Evolutionary conservation across 1,140 invertebrate genomes (phyloP), one percentile per base, ranked within the genome.

Genomic region (Hestina assimilis): DNA sequence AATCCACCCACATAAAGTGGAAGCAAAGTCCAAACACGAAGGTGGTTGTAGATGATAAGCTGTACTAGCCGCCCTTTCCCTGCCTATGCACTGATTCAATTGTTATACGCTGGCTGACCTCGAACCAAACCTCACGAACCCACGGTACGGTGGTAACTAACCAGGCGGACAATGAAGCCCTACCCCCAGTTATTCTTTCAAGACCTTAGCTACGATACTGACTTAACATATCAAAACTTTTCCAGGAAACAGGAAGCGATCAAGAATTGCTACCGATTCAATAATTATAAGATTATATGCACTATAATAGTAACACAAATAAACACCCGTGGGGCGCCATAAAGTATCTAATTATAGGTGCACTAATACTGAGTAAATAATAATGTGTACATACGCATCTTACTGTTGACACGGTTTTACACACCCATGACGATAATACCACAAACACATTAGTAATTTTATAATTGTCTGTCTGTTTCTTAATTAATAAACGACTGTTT

Each of bases 351-450:
- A 9, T 38, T 38, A 12, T 26, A 45, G 42, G 8, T 9, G 15
- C n/a, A 9, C 2, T 9, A 17, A 38, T 15, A 17, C 33, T 38
- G 33, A 8, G 19, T 28, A 52, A 52, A 52, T 41, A 52, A 41
- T 20, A 15, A 21, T 9, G 14, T 8, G n/a, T 21, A 29, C 48
- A 28, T n/a, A 52, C 24, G 17, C 21, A 9, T 26, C 23, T 33
- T 41, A 41, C 17, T 52, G 20, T 29, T 41, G 35, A 52, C 24
- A 52, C 20, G 38, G 15, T 52, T 41, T 52, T 12, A 12, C 42
- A 38, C 15, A 47, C 15, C 19, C 19, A 33, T 48, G 28, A 14
- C 19, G 19, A 17, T 23, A 35, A 6, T 7, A 38, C 15, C 1
- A 19, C 15, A 33, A 1, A 9, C 17, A 19, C 19, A 38, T 4